phyloP scores from a whole-genome alignment of 2,797 vertebrate genomes.

The Hippopotamyrus pictus region DNA sequence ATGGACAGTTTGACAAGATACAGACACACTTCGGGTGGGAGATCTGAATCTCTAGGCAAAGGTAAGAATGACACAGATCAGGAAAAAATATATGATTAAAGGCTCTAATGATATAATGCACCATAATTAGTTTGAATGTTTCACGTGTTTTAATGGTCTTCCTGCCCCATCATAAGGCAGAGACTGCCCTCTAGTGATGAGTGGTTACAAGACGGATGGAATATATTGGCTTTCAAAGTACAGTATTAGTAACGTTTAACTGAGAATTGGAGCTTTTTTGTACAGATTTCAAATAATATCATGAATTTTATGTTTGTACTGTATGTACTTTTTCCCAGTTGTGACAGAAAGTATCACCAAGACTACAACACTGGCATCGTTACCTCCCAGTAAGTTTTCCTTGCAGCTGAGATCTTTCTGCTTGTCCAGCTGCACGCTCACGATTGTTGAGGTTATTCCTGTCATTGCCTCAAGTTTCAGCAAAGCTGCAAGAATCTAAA shows the following conservation, averaged over 20 bases:
- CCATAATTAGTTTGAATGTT: neutral
- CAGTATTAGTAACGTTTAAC: neutral
- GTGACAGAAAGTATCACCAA: slow-evolving; percentile 77
- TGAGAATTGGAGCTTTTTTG: neutral
- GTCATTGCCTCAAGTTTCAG: neutral
- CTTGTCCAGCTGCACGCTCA: neutral
- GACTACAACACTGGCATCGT: slow-evolving; percentile 73
- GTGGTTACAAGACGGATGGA: neutral
- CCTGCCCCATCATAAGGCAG: neutral
- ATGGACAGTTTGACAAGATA: slow-evolving; percentile 81
- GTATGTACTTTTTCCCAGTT: slow-evolving; percentile 51
- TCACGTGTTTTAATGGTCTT: neutral
- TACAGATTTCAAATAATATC: neutral
- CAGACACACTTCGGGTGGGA: slow-evolving; percentile 52
- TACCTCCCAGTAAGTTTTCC: slow-evolving; percentile 87
- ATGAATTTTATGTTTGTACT: neutral
- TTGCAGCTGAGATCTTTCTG: neutral
- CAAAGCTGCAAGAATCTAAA: neutral
- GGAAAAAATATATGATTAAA: neutral
- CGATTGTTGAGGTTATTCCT: neutral
- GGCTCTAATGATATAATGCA: neutral
- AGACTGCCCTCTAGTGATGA: slow-evolving; percentile 12
- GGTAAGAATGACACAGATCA: slow-evolving; percentile 45
- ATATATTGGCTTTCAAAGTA: neutral
- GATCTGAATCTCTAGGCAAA: slow-evolving; percentile 45